Evolutionary conservation across 2,113 vertebrate genomes (phyloP), one percentile per base, ranked within the genome.

Genomic region (Tragelaphus strepsiceros): DNA sequence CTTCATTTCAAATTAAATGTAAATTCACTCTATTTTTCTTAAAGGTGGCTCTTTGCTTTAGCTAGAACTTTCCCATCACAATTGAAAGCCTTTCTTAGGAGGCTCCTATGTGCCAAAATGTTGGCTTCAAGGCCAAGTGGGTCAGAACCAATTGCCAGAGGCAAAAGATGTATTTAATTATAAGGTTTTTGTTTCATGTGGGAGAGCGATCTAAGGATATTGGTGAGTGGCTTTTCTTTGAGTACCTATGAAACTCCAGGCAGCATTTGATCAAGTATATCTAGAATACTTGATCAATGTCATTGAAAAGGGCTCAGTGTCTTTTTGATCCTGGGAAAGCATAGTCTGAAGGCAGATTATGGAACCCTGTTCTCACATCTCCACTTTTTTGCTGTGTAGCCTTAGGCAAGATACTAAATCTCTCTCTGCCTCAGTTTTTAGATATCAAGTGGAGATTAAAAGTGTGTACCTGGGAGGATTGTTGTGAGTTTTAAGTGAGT

Each of bases 1-100:
- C 49, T 89, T 91, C 56, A 80, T 96, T 96, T 98, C 88, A 89
- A 90, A 95, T 58, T 93, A 67, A 92, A 96, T 86, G 24, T 85
- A 87, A 97, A 91, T 87, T 92, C n/a, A 81, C n/a, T 83, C 61
- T 71, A 49, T 43, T 97, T 78, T 97, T 62, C 67, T 28, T 95
- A 13, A 56, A 51, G 26, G 30, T 93, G 53, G 35, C 32, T 91
- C 71, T 96, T 92, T 58, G 78, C 88, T 98, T 88, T 88, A 89
- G 59, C 86, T 87, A 71, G 39, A 86, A 87, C 35, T 71, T 91
- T 83, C 19, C 30, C 56, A 22, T 89, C 28, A 78, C 51, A 53
- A n/a, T 61, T 81, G 90, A 83, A 81, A 74, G 16, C 35, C 21
- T 83, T 53, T 62, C 26, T 24, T 83, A 61, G 46, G 56, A 88